Base-by-base conservation (phyloP, 2,797 vertebrate genomes). In the Pseudochirops cupreus region DNA sequence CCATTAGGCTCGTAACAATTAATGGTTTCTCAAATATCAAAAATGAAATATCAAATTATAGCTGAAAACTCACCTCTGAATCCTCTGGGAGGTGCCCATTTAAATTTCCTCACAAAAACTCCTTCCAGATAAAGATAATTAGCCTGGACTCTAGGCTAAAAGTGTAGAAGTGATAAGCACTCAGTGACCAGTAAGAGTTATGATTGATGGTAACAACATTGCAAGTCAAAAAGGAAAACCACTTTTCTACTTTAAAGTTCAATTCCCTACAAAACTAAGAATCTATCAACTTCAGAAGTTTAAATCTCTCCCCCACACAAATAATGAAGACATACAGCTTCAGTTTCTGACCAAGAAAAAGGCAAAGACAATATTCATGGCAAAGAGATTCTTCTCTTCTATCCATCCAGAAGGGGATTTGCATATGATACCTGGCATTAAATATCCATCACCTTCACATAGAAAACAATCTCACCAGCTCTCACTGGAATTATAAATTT, bases 1-100 rank as follows among this genome's bases (percentile, higher is more conserved):
- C 3, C 4, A 91, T 92, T 92, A 93, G 9, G 87, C 31, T 46
- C 39, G 67, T 46, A 29, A 93, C 93, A 97, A 96, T 87, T 26
- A 53, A 14, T 93, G 18, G 91, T 94, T 91, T 59, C 91, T 96
- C 93, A 95, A 67, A 46, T 92, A 92, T 67, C 95, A 96, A 56
- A 58, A 96, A 95, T 94, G 91, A 97, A 96, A 97, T 92, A 96
- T 96, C 74, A 96, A 97, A 98, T 97, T 97, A 97, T 93, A 92
- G 94, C 96, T 97, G 95, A 92, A 98, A 97, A 95, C 90, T 94
- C 67, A 96, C 87, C 94, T 95, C 56, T 54, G 91, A 96, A 62
- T 90, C n/a, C 0, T 18, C 91, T 89, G 82, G 33, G 0, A 87
- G 0, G 39, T 53, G 54, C 91, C 93, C 93, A 96, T 96, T 96